phyloP scores from a whole-genome alignment of 2,888 invertebrate genomes.

The Drosophila macrospina region DNA sequence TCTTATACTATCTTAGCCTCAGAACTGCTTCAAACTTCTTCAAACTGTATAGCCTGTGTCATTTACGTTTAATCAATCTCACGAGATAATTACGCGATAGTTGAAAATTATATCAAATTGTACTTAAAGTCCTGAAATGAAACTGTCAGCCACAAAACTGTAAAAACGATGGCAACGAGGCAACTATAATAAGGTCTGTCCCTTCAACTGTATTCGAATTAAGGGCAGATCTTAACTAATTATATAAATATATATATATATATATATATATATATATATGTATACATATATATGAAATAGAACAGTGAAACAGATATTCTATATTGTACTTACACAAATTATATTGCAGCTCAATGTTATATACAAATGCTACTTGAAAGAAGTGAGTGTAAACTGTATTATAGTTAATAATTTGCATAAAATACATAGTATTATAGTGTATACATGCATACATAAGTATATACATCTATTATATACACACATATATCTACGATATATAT shows the following conservation, averaged over 20 bases:
- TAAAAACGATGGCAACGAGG: background rate
- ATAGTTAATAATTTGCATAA: constrained; percentile 47
- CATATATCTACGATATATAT: constrained; percentile 22
- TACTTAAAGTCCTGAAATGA: constrained; percentile 13
- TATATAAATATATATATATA: background rate
- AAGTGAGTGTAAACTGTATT: constrained; percentile 47
- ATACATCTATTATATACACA: constrained; percentile 10
- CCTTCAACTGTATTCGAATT: constrained; percentile 2
- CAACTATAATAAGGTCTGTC: background rate
- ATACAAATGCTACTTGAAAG: constrained; percentile 20
- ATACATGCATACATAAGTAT: constrained; percentile 30
- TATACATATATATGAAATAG: too few species aligned
- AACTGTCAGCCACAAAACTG: constrained; percentile 10
- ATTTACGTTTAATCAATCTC: constrained; percentile 4
- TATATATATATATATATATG: too few species aligned
- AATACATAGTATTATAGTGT: constrained; percentile 23
- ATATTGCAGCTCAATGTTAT: constrained; percentile 54
- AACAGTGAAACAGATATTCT: background rate
- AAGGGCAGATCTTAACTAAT: constrained; percentile 18
- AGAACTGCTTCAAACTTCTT: constrained; percentile 29
- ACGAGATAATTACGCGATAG: background rate
- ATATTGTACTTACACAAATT: constrained; percentile 1
- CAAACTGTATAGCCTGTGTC: constrained; percentile 26
- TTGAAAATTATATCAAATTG: constrained; percentile 7
- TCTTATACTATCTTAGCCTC: constrained; percentile 37